Base-by-base conservation (phyloP, 35 echinoderm and acorn worm genomes). In the Strongylocentrotus purpuratus region DNA sequence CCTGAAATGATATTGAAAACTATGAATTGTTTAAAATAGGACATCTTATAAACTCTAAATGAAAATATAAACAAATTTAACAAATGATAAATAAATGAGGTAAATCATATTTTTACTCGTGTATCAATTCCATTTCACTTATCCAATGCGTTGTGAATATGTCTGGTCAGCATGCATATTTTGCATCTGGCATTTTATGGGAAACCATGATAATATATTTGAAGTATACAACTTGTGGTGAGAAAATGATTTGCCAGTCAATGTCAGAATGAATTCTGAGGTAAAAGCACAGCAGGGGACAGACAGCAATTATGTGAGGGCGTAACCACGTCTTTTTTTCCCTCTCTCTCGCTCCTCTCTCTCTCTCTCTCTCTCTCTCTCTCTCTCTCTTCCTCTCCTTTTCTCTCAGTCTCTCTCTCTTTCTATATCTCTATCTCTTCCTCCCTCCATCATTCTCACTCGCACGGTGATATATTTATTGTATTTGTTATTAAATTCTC, bases 221-320 rank as follows among this genome's bases (percentile, higher is more conserved):
- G 20, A 28, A 28, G 4, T 28, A 78, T 28, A 4, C 20, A 78
- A 28, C 28, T 78, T 28, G 65, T 28, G 65, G 65, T 78, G 65
- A 78, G 65, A 78, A 78, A 78, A 78, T 78, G 18, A 78, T 78
- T 78, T n/a, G 65, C 65, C 65, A 22, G 65, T 78, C 65, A 78
- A 25, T 78, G 65, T 78, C 65, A 78, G 65, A 78, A n/a, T 7
- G 28, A 78, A 78, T 78, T 8, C 25, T 78, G 65, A 78, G 28
- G 65, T 78, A n/a, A 78, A n/a, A 78, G 20, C 65, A 28, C 65
- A 78, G 65, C 65, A 78, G 65, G 65, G 6, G 20, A 78, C 65
- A 78, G 22, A 78, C 65, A 78, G 65, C 20, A 78, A 78, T 28
- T 78, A 78, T 70, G 22, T 28, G 65, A 7, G 65, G 25, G 20